A percentile compares a stretch with the other conserved stretches of the same genome.
Evolutionary conservation across 92 coral and sea anemone species (phyloP).

Genomic region (Plumapathes pennacea): DNA sequence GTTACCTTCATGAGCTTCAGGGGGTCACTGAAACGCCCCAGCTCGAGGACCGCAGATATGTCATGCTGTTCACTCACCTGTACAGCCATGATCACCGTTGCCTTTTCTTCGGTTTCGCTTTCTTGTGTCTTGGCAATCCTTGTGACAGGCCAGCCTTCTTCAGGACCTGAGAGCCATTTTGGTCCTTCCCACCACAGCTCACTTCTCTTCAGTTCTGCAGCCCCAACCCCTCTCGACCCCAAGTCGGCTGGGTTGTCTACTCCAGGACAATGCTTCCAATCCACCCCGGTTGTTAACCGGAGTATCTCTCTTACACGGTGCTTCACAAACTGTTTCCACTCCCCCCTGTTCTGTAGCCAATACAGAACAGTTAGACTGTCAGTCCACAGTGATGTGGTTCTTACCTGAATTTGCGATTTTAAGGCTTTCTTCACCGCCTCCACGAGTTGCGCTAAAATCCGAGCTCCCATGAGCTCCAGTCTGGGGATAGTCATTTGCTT

Average conservation of each 20-base stretch:
- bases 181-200: slow-evolving; percentile 42
- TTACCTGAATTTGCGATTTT: slow-evolving; percentile 1
- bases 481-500: slow-evolving; percentile 12
- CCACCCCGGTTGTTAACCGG: slow-evolving; percentile 9
- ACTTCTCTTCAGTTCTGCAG: slow-evolving; percentile 4
- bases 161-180: slow-evolving; percentile 9
- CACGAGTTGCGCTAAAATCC: slow-evolving; percentile 8
- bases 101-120: slow-evolving; percentile 2
- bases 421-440: slow-evolving; percentile 17
- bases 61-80: not conserved
- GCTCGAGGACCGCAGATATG: slow-evolving; percentile 3
- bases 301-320: slow-evolving; percentile 51
- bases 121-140: slow-evolving; percentile 4
- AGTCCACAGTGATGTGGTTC: slow-evolving; percentile 16
- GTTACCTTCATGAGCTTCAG: slow-evolving; percentile 8
- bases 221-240: slow-evolving; percentile 15
- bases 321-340: slow-evolving; percentile 39
- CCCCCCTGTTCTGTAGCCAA: slow-evolving; percentile 27
- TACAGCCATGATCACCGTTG: slow-evolving; percentile 2
- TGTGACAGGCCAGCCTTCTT: slow-evolving; percentile 16
- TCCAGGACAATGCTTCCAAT: slow-evolving; percentile 43
- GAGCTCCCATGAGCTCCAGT: slow-evolving; percentile 12
- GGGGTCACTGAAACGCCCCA: not conserved
- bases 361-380: slow-evolving; percentile 43
- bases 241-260: slow-evolving; percentile 27